Evolutionary conservation across 2,888 invertebrate species (phyloP).

Genomic region (Cataglyphis rosenhaueri): DNA sequence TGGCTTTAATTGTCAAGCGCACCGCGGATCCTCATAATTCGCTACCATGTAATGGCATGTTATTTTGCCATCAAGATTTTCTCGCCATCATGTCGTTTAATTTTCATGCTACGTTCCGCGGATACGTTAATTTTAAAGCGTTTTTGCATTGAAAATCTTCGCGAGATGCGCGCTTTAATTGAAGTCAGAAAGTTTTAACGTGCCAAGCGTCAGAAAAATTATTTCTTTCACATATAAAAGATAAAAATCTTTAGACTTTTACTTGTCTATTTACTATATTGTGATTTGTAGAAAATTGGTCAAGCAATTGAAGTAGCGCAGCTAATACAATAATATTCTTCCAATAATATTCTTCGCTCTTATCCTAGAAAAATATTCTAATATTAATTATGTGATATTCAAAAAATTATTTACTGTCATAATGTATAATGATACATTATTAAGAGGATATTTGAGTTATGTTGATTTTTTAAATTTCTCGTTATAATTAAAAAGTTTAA

Average conservation of each 20-base stretch:
- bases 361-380: background rate
- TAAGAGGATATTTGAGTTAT: background rate
- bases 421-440: background rate
- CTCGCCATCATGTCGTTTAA: conserved; percentile 16
- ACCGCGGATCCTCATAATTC: conserved; percentile 12
- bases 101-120: conserved; percentile 7
- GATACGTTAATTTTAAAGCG: conserved; percentile 15
- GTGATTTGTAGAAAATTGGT: background rate
- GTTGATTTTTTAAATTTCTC: background rate
- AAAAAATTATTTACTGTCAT: background rate
- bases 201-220: background rate
- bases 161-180: conserved; percentile 3
- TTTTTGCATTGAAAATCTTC: conserved; percentile 15
- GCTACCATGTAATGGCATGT: background rate
- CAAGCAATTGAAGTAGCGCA: background rate
- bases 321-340: background rate
- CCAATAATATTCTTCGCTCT: background rate
- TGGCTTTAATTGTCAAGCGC: conserved; percentile 14
- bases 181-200: conserved; percentile 4
- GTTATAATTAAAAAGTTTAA: background rate
- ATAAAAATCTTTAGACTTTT: background rate
- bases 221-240: background rate
- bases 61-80: conserved; percentile 31
- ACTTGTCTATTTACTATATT: background rate
- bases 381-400: background rate